Conservation (phyloP, 1,140 invertebrate genomes). For the Formica exsecta region DNA sequence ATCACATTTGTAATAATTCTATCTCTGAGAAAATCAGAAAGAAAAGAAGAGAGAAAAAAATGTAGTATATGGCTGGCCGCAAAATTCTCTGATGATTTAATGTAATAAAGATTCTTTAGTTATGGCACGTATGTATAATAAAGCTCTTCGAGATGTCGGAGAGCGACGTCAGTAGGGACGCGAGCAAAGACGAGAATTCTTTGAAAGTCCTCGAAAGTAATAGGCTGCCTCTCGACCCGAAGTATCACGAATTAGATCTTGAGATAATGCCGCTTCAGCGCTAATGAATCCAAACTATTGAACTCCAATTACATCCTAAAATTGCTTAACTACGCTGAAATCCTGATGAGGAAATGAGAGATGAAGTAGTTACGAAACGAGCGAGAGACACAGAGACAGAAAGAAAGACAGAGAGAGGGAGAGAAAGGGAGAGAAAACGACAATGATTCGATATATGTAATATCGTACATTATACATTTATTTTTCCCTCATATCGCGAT, state of each 20-base stretch:
- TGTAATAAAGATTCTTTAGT: conserved; percentile 23
- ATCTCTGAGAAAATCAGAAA: too few species aligned
- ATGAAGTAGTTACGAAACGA: conserved; percentile 42
- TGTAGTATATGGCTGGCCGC: too few species aligned
- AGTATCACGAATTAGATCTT: conserved; percentile 79
- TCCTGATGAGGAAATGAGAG: conserved; percentile 49
- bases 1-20: background rate
- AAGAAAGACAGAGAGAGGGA: background rate
- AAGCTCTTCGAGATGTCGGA: conserved; percentile 24
- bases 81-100: conserved; percentile 13
- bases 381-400: background rate
- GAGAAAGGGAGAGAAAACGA: conserved; percentile 1
- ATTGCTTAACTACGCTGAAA: conserved; percentile 71
- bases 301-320: conserved; percentile 78
- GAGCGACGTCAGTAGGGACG: conserved; percentile 29
- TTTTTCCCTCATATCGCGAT: background rate
- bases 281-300: conserved; percentile 82
- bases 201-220: conserved; percentile 79
- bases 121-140: background rate
- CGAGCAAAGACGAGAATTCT: conserved; percentile 70
- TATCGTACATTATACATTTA: conserved; percentile 14
- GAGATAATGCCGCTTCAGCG: conserved; percentile 78
- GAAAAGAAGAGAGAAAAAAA: too few species aligned
- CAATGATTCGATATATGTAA: conserved; percentile 52
- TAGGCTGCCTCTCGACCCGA: conserved; percentile 73